Conservation (phyloP, 1,140 invertebrate species). For the Trissolcus basalis region DNA sequence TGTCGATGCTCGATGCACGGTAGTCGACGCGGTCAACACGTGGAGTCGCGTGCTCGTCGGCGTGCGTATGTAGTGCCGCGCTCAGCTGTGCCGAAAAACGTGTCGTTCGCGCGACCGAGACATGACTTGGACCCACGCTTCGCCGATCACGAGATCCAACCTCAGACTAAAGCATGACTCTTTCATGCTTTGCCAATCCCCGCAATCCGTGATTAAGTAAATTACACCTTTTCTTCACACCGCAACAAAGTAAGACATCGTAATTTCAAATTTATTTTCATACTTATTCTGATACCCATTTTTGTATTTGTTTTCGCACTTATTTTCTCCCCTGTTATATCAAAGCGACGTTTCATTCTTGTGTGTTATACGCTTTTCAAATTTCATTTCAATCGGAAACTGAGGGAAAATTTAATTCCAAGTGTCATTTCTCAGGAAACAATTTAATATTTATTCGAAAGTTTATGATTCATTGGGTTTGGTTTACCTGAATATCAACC, state of each 20-base stretch:
- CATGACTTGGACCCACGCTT: constrained; percentile 34
- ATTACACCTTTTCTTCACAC: constrained; percentile 12
- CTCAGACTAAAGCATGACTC: constrained; percentile 27
- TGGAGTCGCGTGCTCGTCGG: constrained; percentile 42
- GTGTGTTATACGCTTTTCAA: too few relatives aligned
- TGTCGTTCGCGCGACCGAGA: constrained; percentile 34
- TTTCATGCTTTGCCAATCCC: constrained; percentile 14
- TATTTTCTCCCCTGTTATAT: too few relatives aligned
- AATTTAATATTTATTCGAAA: too few relatives aligned
- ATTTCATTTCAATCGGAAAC: too few relatives aligned
- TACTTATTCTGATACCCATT: too few relatives aligned
- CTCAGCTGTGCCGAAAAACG: background rate
- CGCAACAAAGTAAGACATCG: constrained; percentile 26
- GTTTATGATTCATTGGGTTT: too few relatives aligned
- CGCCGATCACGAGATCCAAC: constrained; percentile 33
- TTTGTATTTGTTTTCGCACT: too few relatives aligned
- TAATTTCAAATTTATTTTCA: too few relatives aligned
- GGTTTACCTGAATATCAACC: too few relatives aligned
- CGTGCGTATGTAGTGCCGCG: constrained; percentile 37
- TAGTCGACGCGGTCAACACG: constrained; percentile 45
- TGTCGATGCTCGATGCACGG: constrained; percentile 40
- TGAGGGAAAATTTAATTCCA: too few relatives aligned
- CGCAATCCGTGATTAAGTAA: constrained; percentile 23
- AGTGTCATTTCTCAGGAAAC: too few relatives aligned
- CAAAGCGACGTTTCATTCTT: too few relatives aligned